Conservation (phyloP, 2,797 vertebrate genomes). For the Sebastes hubbsi region DNA sequence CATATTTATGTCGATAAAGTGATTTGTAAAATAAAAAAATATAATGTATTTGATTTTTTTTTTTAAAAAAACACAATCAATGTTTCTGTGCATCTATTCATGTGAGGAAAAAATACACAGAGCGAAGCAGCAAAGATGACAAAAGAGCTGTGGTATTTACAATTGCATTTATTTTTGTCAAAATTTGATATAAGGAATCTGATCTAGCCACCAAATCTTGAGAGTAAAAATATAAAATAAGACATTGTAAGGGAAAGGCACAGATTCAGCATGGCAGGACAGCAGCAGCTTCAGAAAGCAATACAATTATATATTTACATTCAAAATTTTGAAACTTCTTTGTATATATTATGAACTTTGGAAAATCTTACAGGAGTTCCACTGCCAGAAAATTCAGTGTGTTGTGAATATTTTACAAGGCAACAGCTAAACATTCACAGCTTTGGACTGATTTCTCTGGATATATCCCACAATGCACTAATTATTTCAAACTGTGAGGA, state of each 20-base stretch:
- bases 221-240: slow-evolving; percentile 79
- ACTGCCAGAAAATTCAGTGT: slow-evolving; percentile 64
- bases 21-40: slow-evolving; percentile 53
- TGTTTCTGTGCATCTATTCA: neutral
- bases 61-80: neutral
- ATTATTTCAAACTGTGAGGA: neutral
- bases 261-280: slow-evolving; percentile 82
- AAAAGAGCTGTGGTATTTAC: slow-evolving; percentile 35
- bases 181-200: slow-evolving; percentile 71
- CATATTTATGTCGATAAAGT: slow-evolving; percentile 60
- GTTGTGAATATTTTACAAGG: slow-evolving; percentile 67
- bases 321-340: slow-evolving; percentile 49
- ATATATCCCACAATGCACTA: slow-evolving; percentile 1
- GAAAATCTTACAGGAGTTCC: slow-evolving; percentile 48
- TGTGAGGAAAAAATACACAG: neutral
- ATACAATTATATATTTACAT: slow-evolving; percentile 74
- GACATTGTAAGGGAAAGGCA: slow-evolving; percentile 78
- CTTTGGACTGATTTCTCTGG: slow-evolving; percentile 50
- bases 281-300: slow-evolving; percentile 82
- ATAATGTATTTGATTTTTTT: slow-evolving; percentile 23
- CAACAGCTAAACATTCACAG: slow-evolving; percentile 78
- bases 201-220: slow-evolving; percentile 65
- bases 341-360: slow-evolving; percentile 70
- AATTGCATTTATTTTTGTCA: slow-evolving; percentile 75
- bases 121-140: slow-evolving; percentile 16